Percentiles rank a stretch among this genome's conserved stretches.
phyloP scores from a whole-genome alignment of 2,113 vertebrate species.

The Corynorhinus townsendii region DNA sequence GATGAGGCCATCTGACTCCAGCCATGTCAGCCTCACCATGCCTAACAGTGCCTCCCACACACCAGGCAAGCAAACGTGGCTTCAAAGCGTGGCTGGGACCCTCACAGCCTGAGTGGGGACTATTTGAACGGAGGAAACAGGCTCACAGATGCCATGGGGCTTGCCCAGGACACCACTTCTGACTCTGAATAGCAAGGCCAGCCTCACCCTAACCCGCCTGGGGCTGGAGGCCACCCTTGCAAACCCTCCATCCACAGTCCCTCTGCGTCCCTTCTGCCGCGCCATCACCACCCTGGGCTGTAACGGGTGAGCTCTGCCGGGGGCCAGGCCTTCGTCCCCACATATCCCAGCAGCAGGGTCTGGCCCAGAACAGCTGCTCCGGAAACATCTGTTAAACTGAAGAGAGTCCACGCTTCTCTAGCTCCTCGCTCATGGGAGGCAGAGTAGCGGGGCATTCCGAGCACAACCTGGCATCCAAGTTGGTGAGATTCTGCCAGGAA shows the following conservation, averaged over 20 bases:
- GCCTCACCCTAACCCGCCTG: background rate
- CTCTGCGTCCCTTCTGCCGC: background rate
- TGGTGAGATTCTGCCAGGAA: background rate
- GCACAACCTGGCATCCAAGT: background rate
- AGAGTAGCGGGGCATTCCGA: background rate
- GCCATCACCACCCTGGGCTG: background rate
- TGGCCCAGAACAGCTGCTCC: background rate
- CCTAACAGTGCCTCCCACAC: background rate
- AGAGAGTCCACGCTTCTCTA: background rate
- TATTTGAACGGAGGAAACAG: background rate
- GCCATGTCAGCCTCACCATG: background rate
- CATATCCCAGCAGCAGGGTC: background rate
- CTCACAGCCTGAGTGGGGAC: background rate
- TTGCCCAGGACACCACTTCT: background rate
- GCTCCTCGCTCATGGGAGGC: background rate
- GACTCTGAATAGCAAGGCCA: background rate
- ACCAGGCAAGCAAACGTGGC: background rate
- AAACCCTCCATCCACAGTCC: background rate
- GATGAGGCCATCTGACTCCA: background rate
- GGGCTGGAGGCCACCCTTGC: background rate
- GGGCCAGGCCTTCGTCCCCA: background rate
- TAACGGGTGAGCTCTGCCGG: background rate
- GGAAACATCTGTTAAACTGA: background rate
- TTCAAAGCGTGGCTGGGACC: background rate
- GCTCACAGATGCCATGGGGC: background rate